phyloP scores from a whole-genome alignment of 1,140 invertebrate species.

The Polypedilum vanderplanki region DNA sequence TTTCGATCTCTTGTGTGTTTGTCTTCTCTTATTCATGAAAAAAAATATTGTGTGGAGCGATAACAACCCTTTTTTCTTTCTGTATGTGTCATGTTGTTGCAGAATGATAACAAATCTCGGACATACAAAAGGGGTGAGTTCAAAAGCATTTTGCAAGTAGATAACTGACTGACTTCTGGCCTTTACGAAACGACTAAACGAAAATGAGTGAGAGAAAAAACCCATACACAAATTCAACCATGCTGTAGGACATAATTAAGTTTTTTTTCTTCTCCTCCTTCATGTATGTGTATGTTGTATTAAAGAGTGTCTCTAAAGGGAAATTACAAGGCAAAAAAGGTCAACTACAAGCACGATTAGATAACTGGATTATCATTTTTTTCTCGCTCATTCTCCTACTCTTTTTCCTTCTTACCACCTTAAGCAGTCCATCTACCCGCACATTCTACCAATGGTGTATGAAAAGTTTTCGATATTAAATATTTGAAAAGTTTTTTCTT shows the following conservation, averaged over 20 bases:
- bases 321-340: slow-evolving; percentile 23
- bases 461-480: slow-evolving; percentile 26
- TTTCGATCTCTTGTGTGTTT: neutral
- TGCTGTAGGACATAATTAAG: slow-evolving; percentile 27
- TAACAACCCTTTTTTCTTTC: neutral
- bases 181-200: neutral
- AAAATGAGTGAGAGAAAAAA: too few species aligned
- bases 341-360: slow-evolving; percentile 27
- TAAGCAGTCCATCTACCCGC: neutral
- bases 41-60: neutral
- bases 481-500: slow-evolving; percentile 20
- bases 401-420: slow-evolving; percentile 2
- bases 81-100: neutral
- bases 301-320: slow-evolving; percentile 15
- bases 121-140: slow-evolving; percentile 5
- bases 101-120: slow-evolving; percentile 18
- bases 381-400: neutral
- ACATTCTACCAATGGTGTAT: neutral
- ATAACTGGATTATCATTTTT: slow-evolving; percentile 18
- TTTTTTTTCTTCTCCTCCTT: slow-evolving; percentile 2
- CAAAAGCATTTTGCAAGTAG: slow-evolving; percentile 12
- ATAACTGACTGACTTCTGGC: slow-evolving; percentile 16
- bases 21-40: neutral
- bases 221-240: neutral
- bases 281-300: neutral